Evolutionary conservation across 2,888 invertebrate genomes (phyloP), one percentile per base, ranked within the genome.

Genomic region (Archaeoteleia sp.): DNA sequence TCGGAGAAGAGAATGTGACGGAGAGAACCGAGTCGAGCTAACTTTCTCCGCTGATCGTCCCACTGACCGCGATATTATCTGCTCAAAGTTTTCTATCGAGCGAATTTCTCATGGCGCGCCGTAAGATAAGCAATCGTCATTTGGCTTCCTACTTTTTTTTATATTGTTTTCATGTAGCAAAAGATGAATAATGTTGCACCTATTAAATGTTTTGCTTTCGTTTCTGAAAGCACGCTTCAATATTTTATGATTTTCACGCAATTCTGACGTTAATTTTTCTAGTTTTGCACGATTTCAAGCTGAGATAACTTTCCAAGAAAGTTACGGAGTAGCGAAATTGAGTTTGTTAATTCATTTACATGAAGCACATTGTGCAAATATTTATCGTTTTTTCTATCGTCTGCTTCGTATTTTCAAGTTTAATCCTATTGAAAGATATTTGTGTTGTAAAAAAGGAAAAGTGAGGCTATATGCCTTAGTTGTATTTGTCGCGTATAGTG

Each of bases 21-120:
- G 51, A 54, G 55, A 65, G 57, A 62, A 65, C 58, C 60, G 60
- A 53, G 61, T 65, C 32, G 58, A 60, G 55, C 39, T 77, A 82
- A 83, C 83, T 83, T 83, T 84, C 83, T 82, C 82, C 78, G 79
- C 74, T 80, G 81, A 81, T 81, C 76, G 82, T 77, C 78, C 82
- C 61, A 83, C 81, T 84, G 78, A 82, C 83, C 83, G 79, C 81
- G 75, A 82, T 83, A 79, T 81, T 75, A 80, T 78, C 74, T 72
- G 76, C 73, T 74, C 71, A 63, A 77, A 81, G 76, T 79, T 79
- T 78, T 81, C 80, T 78, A 76, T 76, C 54, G 39, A 51, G 48
- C 53, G 25, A 57, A 67, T 55, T 55, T 62, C 61, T 62, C 60
- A 66, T 66, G 46, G 42, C 40, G 48, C 48, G 13, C 6, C 9